These are phyloP conservation scores for Toxostoma redivivum DNA, from an alignment of 2,113 vertebrate species.

Conservation along the genomic window DNA sequence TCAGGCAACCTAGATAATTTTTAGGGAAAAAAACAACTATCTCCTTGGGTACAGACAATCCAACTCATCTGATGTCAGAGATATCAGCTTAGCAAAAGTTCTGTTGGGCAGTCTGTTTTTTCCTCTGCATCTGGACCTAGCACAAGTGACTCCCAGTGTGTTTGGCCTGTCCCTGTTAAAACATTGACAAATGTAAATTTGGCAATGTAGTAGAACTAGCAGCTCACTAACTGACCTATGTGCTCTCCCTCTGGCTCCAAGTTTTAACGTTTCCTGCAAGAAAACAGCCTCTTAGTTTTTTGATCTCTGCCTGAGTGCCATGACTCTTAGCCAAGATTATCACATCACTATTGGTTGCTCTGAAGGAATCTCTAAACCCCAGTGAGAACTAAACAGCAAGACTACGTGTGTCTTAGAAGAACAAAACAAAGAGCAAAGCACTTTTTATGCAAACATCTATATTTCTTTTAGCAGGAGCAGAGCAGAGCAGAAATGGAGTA, in stretches of 20 bases:
- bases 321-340: not conserved
- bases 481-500: not conserved
- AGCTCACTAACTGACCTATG: not conserved
- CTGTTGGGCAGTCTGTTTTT: not conserved
- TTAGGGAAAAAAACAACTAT: not conserved
- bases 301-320: not conserved
- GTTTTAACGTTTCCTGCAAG: not conserved
- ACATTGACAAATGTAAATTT: not conserved
- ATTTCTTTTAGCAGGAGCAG: not conserved
- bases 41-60: not conserved
- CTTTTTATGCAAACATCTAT: not conserved
- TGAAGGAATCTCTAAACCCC: not conserved
- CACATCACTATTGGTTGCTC: not conserved
- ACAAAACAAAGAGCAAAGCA: not conserved
- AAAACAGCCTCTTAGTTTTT: not conserved
- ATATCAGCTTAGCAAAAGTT: not conserved
- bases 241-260: not conserved
- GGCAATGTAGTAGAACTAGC: not conserved
- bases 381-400: not conserved
- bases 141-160: not conserved
- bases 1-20: not conserved
- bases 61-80: not conserved
- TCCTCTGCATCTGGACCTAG: not conserved
- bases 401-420: not conserved
- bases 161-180: not conserved